These are phyloP conservation scores for Orchestes rusci DNA, from an alignment of 2,888 invertebrate species.

Conservation along the genomic window DNA sequence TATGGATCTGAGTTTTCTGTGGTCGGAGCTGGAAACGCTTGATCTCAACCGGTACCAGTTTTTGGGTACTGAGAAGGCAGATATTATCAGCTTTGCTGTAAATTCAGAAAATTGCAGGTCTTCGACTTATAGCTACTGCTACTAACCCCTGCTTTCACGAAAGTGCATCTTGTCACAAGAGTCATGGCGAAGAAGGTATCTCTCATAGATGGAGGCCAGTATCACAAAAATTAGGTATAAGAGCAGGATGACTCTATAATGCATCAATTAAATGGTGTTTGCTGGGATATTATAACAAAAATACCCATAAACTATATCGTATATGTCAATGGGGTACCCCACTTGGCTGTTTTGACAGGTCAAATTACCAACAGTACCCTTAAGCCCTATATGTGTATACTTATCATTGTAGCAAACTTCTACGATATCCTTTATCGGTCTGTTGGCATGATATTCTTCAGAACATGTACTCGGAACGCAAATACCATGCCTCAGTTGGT, in stretches of 20 bases:
- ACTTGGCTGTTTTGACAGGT: conserved; percentile 29
- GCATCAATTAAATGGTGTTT: neutral
- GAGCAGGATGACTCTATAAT: conserved; percentile 21
- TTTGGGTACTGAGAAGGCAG: conserved; percentile 22
- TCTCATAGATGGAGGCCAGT: conserved; percentile 29
- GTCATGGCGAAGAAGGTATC: conserved; percentile 7
- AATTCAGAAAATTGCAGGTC: neutral
- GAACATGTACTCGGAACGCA: conserved; percentile 33
- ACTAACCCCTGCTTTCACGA: neutral
- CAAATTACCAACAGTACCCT: conserved; percentile 27
- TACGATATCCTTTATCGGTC: conserved; percentile 12
- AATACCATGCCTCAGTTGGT: conserved; percentile 34
- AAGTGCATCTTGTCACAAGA: neutral
- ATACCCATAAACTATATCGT: conserved; percentile 31
- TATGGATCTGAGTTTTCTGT: conserved; percentile 28
- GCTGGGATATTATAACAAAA: neutral
- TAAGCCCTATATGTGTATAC: conserved; percentile 27
- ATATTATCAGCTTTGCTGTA: conserved; percentile 13
- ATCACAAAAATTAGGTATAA: conserved; percentile 26
- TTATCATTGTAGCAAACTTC: conserved; percentile 31
- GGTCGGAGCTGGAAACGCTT: conserved; percentile 23
- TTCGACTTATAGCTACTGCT: conserved; percentile 1
- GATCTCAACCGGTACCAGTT: conserved; percentile 21
- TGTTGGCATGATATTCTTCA: conserved; percentile 4
- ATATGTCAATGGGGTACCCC: conserved; percentile 26